phyloP scores from a whole-genome alignment of 2,113 vertebrate genomes.

The Solea solea region DNA sequence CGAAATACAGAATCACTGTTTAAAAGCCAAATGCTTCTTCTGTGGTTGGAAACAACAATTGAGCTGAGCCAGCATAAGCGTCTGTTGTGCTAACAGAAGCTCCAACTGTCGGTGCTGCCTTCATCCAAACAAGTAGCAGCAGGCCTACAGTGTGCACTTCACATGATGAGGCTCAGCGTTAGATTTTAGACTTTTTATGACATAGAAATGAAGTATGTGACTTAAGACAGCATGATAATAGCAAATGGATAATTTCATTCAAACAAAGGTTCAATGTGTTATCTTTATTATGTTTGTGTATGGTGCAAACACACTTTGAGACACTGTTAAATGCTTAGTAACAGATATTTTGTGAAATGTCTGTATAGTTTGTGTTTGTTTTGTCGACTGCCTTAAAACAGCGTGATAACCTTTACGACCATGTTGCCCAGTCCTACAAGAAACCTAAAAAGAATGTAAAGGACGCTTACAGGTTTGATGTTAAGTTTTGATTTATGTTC shows the following conservation, averaged over 20 bases:
- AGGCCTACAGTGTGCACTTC: not conserved
- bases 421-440: too few species aligned
- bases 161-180: not conserved
- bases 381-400: too few species aligned
- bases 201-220: not conserved
- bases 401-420: too few species aligned
- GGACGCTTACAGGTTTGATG: too few species aligned
- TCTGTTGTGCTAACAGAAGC: slow-evolving; percentile 32
- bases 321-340: too few species aligned
- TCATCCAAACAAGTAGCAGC: not conserved
- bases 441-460: too few species aligned
- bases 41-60: not conserved
- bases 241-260: too few species aligned
- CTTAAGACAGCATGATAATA: not conserved
- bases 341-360: too few species aligned
- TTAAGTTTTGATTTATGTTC: too few species aligned
- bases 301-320: too few species aligned
- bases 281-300: too few species aligned
- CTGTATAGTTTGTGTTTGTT: too few species aligned
- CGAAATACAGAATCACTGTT: slow-evolving; percentile 14
- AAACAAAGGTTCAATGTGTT: not conserved
- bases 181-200: not conserved
- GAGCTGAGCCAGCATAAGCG: slow-evolving; percentile 5
- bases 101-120: slow-evolving; percentile 5
- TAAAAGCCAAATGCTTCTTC: slow-evolving; percentile 26